Evolutionary conservation across 2,113 vertebrate genomes (phyloP).

Genomic region (Hydrolagus affinis): DNA sequence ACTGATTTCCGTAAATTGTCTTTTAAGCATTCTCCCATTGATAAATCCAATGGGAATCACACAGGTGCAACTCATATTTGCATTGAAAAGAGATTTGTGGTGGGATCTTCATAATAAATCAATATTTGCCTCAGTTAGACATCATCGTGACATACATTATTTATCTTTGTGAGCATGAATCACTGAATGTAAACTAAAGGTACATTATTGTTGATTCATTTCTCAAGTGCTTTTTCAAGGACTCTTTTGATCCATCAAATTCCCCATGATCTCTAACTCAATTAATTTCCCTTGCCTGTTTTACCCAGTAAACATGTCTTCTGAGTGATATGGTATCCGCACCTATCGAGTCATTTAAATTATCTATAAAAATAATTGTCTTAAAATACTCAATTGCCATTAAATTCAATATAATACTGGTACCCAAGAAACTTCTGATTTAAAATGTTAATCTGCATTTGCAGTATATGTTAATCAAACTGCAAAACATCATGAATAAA

Average conservation of each 20-base stretch:
- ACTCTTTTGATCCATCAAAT: constrained; percentile 27
- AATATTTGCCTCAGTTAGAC: constrained; percentile 9
- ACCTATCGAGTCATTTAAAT: no score
- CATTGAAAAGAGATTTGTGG: neutral
- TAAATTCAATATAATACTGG: no score
- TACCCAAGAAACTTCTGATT: no score
- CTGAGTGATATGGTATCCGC: neutral
- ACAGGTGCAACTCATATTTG: neutral
- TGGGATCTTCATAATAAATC: neutral
- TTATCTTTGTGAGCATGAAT: constrained; percentile 6
- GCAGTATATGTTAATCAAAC: no score
- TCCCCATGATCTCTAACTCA: constrained; percentile 20
- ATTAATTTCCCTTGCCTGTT: constrained; percentile 28
- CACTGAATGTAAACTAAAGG: neutral
- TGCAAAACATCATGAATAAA: no score
- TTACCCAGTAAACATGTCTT: constrained; percentile 5
- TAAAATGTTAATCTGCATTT: no score
- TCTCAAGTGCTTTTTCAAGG: constrained; percentile 10
- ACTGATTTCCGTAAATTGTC: no score
- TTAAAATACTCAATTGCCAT: no score
- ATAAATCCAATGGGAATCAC: neutral
- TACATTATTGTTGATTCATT: constrained; percentile 20
- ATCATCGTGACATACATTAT: constrained; percentile 17
- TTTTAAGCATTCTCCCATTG: neutral
- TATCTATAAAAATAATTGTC: no score